These are phyloP conservation scores for Trematomus loennbergii DNA, from an alignment of 2,113 vertebrate genomes.

Conservation along the genomic window DNA sequence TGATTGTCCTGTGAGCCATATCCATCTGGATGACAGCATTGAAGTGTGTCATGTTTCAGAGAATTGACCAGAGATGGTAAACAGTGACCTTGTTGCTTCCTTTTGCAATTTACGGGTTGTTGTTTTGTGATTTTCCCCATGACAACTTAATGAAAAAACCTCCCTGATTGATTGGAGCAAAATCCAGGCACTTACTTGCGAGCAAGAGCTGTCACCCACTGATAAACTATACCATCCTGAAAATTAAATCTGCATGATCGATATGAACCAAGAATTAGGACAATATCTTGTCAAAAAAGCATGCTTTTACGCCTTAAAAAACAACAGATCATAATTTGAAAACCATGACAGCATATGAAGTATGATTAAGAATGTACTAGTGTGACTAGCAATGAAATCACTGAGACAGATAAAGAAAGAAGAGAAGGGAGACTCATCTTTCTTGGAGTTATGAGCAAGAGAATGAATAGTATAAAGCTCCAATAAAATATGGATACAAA, in stretches of 20 bases:
- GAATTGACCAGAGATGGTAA: not conserved
- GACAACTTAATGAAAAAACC: conserved; percentile 55
- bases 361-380: not conserved
- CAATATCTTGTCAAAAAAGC: conserved; percentile 20
- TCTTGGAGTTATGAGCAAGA: not conserved
- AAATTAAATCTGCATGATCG: conserved; percentile 51
- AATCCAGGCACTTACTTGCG: conserved; percentile 36
- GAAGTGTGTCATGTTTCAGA: conserved; percentile 8
- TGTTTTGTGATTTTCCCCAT: conserved; percentile 47
- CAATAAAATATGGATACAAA: conserved; percentile 58
- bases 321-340: not conserved
- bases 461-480: conserved; percentile 54
- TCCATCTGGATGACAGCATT: not conserved
- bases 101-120: conserved; percentile 17
- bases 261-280: not conserved
- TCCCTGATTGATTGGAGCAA: conserved; percentile 62
- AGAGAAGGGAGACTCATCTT: conserved; percentile 2
- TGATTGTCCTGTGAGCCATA: not conserved
- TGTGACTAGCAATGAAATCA: conserved; percentile 12
- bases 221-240: conserved; percentile 46
- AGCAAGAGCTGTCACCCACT: conserved; percentile 54
- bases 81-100: not conserved
- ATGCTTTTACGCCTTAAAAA: not conserved
- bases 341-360: not conserved
- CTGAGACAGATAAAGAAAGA: not conserved